Base-by-base conservation (phyloP, 1,140 invertebrate species). In the Monochamus saltuarius region DNA sequence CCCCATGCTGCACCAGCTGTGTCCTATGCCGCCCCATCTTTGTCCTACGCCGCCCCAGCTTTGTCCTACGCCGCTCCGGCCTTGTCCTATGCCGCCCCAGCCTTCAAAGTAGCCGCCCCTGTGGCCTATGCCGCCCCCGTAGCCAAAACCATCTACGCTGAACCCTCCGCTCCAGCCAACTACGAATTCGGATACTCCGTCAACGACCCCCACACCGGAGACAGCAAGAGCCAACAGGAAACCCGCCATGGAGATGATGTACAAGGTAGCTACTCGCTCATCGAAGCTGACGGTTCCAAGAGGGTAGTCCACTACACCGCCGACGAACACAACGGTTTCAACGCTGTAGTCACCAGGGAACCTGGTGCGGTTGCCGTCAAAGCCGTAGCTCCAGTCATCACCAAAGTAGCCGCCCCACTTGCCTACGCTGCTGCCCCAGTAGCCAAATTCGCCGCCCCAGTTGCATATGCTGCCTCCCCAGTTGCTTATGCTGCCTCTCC, bases 251-350 rank as follows among this genome's bases (percentile, higher is more conserved):
- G 69, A 19, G 62, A 71, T 38, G 37, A 42, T 19, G 62, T 64
- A 4, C 34, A 53, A 46, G 62, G 62, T n/a, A 47, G 59, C 14
- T 71, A 71, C 55, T 64, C 64, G n/a, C 74, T 82, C 42, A 74
- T 80, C n/a, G 80, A 82, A 62, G 75, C 81, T 38, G 81, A 82
- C 63, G 81, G 81, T 61, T 77, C 77, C 59, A 73, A 79, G 43
- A 75, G 80, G 61, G 81, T 78, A 37, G 79, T 82, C 38, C 72
- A 78, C 64, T 82, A 82, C 69, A 78, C 79, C 19, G 79, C 80
- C 64, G 78, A 80, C 65, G 77, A 75, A 55, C 77, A 80, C 59
- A 80, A 80, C 8, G 53, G 61, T 2, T 63, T 63, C 56, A 64
- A 64, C 39, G 62, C 62, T 38, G 56, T 62, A 42, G 61, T 62